These are phyloP conservation scores for Chunga burmeisteri DNA, from an alignment of 2,113 vertebrate species.

Conservation along the genomic window DNA sequence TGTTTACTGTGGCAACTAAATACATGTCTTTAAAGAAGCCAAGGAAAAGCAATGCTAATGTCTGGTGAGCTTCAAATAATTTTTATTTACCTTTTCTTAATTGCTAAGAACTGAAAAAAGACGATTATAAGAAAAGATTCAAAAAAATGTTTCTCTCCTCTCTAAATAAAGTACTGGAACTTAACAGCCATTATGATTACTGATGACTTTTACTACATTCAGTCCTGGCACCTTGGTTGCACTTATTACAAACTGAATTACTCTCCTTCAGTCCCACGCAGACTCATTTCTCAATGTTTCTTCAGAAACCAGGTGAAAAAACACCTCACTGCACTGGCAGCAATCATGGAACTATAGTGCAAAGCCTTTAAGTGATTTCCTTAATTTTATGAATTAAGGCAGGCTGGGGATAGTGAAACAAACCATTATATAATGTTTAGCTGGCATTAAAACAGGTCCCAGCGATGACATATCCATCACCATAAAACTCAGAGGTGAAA, in stretches of 20 bases:
- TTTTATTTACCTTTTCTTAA: not conserved
- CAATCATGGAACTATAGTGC: not conserved
- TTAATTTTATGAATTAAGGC: conserved; percentile 28
- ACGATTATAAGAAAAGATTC: not conserved
- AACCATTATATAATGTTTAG: not conserved
- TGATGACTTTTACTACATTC: not conserved
- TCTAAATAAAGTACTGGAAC: not conserved
- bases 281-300: conserved; percentile 22
- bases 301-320: conserved; percentile 38
- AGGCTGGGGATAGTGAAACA: conserved; percentile 23
- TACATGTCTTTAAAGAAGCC: not conserved
- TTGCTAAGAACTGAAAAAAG: not conserved
- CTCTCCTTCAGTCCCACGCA: not conserved
- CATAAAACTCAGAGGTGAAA: not conserved
- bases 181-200: not conserved
- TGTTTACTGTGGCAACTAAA: conserved; percentile 33
- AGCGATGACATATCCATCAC: not conserved
- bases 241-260: not conserved
- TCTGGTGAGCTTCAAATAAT: not conserved
- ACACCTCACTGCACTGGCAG: conserved; percentile 1
- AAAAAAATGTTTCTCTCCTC: not conserved
- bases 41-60: not conserved
- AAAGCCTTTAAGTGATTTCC: not conserved
- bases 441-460: not conserved
- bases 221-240: not conserved